Conservation (phyloP, 2,113 vertebrate genomes). For the Corynorhinus townsendii region DNA sequence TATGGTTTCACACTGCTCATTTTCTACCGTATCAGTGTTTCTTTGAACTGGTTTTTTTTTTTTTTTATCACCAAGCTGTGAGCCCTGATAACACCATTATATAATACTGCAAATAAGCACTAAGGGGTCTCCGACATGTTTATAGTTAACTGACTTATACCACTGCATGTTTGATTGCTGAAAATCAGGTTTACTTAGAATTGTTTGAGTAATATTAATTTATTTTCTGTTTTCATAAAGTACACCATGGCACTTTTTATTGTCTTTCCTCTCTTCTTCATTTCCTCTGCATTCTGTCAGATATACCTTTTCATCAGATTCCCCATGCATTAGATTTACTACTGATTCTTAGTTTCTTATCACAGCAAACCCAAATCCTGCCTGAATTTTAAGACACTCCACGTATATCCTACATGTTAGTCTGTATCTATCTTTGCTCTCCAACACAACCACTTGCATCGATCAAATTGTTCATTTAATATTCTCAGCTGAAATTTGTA, state of each 20-base stretch:
- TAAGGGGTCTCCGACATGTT: not conserved
- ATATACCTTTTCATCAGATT: not conserved
- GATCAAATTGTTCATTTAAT: not conserved
- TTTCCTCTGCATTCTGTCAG: not conserved
- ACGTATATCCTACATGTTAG: accelerated
- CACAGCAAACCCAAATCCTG: not conserved
- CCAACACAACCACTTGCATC: not conserved
- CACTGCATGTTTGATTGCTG: not conserved
- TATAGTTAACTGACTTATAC: not conserved
- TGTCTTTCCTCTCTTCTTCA: not conserved
- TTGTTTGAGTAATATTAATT: not conserved
- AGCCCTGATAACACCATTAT: not conserved
- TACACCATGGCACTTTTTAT: not conserved
- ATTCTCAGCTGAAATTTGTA: not conserved
- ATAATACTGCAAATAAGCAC: not conserved
- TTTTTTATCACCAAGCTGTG: not conserved
- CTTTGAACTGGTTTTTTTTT: not conserved
- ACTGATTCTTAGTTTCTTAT: not conserved
- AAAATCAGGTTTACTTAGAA: not conserved
- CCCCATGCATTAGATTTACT: not conserved
- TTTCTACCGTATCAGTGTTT: not conserved
- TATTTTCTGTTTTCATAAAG: not conserved
- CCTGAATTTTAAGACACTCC: not conserved
- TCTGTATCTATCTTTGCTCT: not conserved
- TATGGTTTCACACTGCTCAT: not conserved